phyloP scores from a whole-genome alignment of 2,888 invertebrate species.

The Tinea semifulvella region DNA sequence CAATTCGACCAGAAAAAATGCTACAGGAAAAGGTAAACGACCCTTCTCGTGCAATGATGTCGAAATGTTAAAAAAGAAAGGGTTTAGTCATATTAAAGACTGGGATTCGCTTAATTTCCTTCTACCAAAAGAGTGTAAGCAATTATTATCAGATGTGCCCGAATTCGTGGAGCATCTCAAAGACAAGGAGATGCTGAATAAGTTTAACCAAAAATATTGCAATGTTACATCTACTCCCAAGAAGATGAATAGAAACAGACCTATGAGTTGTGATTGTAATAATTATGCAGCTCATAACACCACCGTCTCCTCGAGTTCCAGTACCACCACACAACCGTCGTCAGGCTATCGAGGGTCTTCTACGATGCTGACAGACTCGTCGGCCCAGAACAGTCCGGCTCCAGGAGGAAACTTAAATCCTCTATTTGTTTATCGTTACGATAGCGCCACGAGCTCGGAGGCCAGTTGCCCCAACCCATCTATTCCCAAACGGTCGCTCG shows the following conservation, averaged over 20 bases:
- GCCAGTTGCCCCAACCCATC: constrained; percentile 73
- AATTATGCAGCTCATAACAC: constrained; percentile 63
- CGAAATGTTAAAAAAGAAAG: constrained; percentile 81
- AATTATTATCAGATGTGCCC: constrained; percentile 81
- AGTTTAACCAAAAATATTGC: constrained; percentile 52
- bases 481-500: constrained; percentile 74
- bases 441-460: constrained; percentile 77
- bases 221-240: constrained; percentile 49
- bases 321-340: constrained; percentile 81
- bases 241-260: constrained; percentile 63
- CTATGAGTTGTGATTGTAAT: constrained; percentile 68
- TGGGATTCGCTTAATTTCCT: constrained; percentile 93
- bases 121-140: constrained; percentile 84
- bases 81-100: constrained; percentile 86
- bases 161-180: constrained; percentile 75
- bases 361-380: constrained; percentile 80
- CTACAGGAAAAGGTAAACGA: constrained; percentile 57
- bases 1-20: constrained; percentile 42
- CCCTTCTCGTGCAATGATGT: constrained; percentile 86
- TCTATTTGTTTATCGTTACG: constrained; percentile 84
- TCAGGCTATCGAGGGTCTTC: constrained; percentile 89
- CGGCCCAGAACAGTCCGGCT: constrained; percentile 73
- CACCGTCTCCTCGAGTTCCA: constrained; percentile 72
- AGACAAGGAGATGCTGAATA: constrained; percentile 47
- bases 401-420: constrained; percentile 71